Evolutionary conservation across 2,113 vertebrate genomes (phyloP), one percentile per base, ranked within the genome.

Genomic region (Marcusenius ussheri): DNA sequence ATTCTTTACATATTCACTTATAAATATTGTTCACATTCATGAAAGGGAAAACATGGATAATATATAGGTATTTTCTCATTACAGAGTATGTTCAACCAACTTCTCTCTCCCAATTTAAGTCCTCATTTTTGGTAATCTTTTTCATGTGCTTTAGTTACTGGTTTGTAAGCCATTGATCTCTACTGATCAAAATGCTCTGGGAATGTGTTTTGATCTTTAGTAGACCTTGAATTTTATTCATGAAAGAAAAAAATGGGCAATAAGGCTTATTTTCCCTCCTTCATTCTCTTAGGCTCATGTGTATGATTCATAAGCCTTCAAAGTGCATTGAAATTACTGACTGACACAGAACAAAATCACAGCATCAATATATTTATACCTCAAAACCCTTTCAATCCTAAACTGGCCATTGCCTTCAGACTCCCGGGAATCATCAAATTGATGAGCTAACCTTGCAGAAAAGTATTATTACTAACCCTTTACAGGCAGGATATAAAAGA

Each of bases 161-260:
- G 70, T 91, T 93, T 91, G 87, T 88, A 88, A 80, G 87, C 89
- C 92, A 93, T 88, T 92, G 93, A 94, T 94, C 92, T 94, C 88
- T 89, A 91, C 91, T 95, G 93, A 95, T 94, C 91, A 88, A 87
- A 93, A 93, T 93, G 90, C 90, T 90, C 31, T 90, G 88, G 91
- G 49, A 89, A 92, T 13, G 31, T 66, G 91, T 93, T 95, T 90
- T 94, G 92, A 94, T 94, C 93, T 94, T 80, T 87, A 89, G 56
- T 58, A 93, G 88, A 94, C 92, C 92, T 93, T 91, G 91, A 92
- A 83, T 91, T 91, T 93, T 90, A 93, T 94, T 94, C 89, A 93
- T 92, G 91, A 92, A 91, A 92, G 89, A 53, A 90, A 93, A 93
- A 31, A 94, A 91, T 90, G 89, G 88, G 56, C 51, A 53, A 70